These are phyloP conservation scores for Trypoxylon attenuatum DNA, from an alignment of 2,888 invertebrate genomes.

Conservation along the genomic window DNA sequence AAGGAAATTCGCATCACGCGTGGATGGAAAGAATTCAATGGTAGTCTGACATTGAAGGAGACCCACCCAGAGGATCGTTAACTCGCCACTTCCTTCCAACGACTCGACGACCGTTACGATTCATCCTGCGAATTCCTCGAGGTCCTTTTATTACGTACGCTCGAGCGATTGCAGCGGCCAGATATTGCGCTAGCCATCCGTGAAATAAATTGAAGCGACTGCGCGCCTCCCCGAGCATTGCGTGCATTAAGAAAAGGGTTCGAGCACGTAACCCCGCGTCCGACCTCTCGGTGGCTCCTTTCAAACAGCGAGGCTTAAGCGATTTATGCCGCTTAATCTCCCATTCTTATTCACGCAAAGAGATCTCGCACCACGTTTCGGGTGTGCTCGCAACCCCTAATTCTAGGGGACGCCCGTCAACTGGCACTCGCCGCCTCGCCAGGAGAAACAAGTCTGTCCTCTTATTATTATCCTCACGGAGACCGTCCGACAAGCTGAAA, in stretches of 20 bases:
- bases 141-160: constrained; percentile 54
- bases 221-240: neutral
- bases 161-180: constrained; percentile 41
- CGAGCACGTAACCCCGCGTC: too few relatives aligned
- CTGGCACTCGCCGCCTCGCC: constrained; percentile 6
- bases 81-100: constrained; percentile 12
- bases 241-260: neutral
- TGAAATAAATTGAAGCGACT: neutral
- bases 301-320: neutral
- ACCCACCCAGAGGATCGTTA: constrained; percentile 8
- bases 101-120: constrained; percentile 25
- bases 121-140: constrained; percentile 20
- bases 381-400: neutral
- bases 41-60: constrained; percentile 8
- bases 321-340: neutral
- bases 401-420: neutral
- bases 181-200: constrained; percentile 10
- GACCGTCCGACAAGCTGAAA: neutral
- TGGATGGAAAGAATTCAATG: constrained; percentile 27
- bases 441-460: constrained; percentile 3
- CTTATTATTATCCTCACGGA: constrained; percentile 1
- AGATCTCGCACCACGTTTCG: neutral
- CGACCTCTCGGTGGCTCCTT: neutral
- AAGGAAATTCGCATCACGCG: constrained; percentile 11
- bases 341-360: neutral